Base-by-base conservation (phyloP, 1,140 invertebrate species). In the Andrena cerasifolii region DNA sequence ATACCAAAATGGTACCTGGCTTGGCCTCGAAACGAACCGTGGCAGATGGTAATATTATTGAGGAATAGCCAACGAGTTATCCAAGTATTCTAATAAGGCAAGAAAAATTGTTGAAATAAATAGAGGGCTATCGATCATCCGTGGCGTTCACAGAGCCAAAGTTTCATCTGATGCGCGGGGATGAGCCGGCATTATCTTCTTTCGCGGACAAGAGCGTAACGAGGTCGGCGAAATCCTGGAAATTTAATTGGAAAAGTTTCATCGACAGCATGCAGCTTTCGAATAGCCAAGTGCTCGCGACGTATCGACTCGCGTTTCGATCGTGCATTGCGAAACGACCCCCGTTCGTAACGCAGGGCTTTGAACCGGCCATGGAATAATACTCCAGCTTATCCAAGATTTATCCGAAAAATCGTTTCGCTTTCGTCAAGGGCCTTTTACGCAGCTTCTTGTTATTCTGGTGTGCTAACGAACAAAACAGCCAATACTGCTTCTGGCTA, bases 181-280 rank as follows among this genome's bases (percentile, higher is more conserved):
- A 47, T 28, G 53, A 62, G 65, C 65, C 43, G 62, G 16, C 26
- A 45, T 67, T 67, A 67, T 45, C 62, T 33, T 40, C 51, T 45
- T 65, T 67, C 28, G 51, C 36, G 33, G 33, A 51, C n/a, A 26
- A 33, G 6, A 21, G 45, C 33, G 36, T 7, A 18, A n/a, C 28
- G 3, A 21, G 45, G 45, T 40, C 21, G 36, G 31, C 16, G 33
- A 40, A 31, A 45, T 26, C 43, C 2, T 62, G 51, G 24, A 65
- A 66, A 73, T 79, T 79, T 74, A 79, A 78, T 78, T 78, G 67
- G 75, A 49, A 79, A 82, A 82, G 70, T 82, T 82, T 79, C 24
- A 3, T 36, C 3, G 24, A 10, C 21, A 53, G 49, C 53, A 54
- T 62, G 31, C 53, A 21, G 16, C 21, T 70, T 63, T 71, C 65